Evolutionary conservation across 1,140 invertebrate species (phyloP), one percentile per base, ranked within the genome.

Genomic region (Ptiloglossa arizonensis): DNA sequence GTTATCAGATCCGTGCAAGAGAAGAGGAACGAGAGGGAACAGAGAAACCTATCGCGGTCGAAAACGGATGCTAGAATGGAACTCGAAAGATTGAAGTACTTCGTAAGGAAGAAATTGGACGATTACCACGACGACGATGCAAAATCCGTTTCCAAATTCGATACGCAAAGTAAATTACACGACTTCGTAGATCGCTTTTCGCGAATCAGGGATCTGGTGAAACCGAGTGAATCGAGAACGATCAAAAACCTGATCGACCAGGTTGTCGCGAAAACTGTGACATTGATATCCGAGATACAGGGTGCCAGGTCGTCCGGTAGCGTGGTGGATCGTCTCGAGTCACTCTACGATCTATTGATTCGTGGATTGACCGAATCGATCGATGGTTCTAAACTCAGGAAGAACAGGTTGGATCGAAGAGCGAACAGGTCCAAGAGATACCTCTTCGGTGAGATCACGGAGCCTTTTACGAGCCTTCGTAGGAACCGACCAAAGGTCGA

Each of bases 401-500:
- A 27, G n/a, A 13, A n/a, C 1, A 9, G 15, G 32, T 29, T 4
- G 13, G 3, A 19, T 2, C 66, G 5, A 54, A n/a, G 6, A 19
- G 8, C 19, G 24, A 60, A 29, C 2, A 75, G 70, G 29, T 27
- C 27, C 38, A 75, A 29, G 41, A 82, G 77, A 38, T 50, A 75
- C 19, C 19, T 70, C 4, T 17, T 35, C 41, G n/a, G 0, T 2
- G 63, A 44, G 27, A 54, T 38, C 1, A 57, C 9, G 5, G 35
- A 74, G 0, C n/a, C n/a, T n/a, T n/a, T n/a, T n/a, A n/a, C n/a
- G n/a, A 54, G 19, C 24, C 1, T 50, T n/a, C 46, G 22, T 0
- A 44, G 64, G 32, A 70, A 77, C 64, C 63, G 38, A 5, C 32
- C 48, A 46, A 70, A 9, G 54, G 63, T 56, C 59, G 86, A 68